Evolutionary conservation across 2,113 vertebrate species (phyloP).

Genomic region (Dasyprocta punctata): DNA sequence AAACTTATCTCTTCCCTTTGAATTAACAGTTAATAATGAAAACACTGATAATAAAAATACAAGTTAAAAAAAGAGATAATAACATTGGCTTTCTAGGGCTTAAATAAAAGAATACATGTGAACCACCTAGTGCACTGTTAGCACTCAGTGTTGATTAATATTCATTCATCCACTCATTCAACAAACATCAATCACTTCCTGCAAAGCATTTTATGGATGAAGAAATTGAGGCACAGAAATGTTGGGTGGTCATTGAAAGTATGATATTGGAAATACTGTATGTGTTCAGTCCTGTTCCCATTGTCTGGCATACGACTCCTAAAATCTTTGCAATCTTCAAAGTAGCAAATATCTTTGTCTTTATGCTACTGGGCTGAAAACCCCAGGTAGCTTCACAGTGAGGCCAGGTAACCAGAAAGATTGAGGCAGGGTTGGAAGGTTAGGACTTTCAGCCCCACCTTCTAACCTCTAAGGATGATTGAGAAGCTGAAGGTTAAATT

Average conservation of each 20-base stretch:
- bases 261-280: not conserved
- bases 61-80: not conserved
- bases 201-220: constrained; percentile 2
- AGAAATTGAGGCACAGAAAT: constrained; percentile 37
- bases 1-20: not conserved
- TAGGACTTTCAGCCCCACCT: not conserved
- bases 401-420: not conserved
- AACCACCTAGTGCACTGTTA: not conserved
- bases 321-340: not conserved
- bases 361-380: not conserved
- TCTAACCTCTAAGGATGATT: not conserved
- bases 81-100: not conserved
- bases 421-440: not conserved
- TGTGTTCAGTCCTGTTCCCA: not conserved
- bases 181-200: not conserved
- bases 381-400: not conserved
- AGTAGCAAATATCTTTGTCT: not conserved
- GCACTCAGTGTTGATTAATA: not conserved
- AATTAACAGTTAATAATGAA: not conserved
- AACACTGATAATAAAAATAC: not conserved
- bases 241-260: not conserved
- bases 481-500: not conserved
- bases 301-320: not conserved
- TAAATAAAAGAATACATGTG: not conserved
- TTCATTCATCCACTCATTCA: not conserved